phyloP scores from a whole-genome alignment of 2,113 vertebrate genomes.

The Nothoprocta perdicaria region DNA sequence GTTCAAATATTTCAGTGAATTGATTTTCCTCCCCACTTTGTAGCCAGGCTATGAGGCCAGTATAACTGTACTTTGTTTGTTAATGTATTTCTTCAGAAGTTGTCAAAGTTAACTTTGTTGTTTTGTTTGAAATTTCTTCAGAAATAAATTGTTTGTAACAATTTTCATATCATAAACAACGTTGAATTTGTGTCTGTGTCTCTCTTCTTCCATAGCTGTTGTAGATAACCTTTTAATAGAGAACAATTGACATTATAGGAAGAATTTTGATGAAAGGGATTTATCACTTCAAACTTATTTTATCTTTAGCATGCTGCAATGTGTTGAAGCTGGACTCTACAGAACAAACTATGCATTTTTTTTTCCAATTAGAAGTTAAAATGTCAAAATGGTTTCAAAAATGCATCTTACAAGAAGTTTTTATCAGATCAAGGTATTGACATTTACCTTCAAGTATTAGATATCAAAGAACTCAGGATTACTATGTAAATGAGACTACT shows the following conservation, averaged over 20 bases:
- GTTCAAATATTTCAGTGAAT: neutral
- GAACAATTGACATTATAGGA: neutral
- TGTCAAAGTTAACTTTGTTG: no score
- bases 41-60: neutral
- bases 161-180: neutral
- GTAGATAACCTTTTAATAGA: neutral
- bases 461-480: neutral
- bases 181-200: neutral
- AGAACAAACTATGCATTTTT: neutral
- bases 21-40: neutral
- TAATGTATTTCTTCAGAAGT: neutral
- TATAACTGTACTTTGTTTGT: neutral
- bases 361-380: neutral
- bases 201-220: neutral
- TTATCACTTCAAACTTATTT: neutral
- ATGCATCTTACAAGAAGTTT: no score
- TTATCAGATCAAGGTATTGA: neutral
- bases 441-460: neutral
- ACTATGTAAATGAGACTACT: neutral
- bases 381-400: neutral
- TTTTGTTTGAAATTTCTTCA: neutral
- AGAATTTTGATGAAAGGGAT: neutral
- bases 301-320: rapidly evolving
- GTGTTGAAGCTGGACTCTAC: neutral
- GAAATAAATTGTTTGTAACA: neutral